Percentiles rank a stretch among this genome's conserved stretches.
Conservation (phyloP, 2,888 invertebrate genomes). For the Brenthis hecate region DNA sequence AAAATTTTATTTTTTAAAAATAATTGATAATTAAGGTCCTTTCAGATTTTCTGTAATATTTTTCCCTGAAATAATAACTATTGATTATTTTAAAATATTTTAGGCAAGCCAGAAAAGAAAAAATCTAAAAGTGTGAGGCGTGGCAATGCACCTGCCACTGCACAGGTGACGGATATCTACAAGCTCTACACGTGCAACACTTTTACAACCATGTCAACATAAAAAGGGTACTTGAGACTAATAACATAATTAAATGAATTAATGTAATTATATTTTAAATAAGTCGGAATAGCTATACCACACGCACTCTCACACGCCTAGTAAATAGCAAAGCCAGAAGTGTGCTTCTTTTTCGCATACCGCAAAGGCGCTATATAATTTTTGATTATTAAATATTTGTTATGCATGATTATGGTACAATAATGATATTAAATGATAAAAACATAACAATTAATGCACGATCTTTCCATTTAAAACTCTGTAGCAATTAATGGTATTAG, state of each 20-base stretch:
- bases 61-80: background rate
- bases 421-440: background rate
- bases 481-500: slow-evolving; percentile 12
- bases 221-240: slow-evolving; percentile 8
- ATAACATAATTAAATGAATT: slow-evolving; percentile 7
- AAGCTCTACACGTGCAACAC: slow-evolving; percentile 49
- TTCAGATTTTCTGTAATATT: background rate
- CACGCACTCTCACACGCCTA: no score
- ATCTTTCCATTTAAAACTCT: slow-evolving; percentile 8
- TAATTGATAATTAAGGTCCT: no score
- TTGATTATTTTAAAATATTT: background rate
- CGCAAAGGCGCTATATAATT: background rate
- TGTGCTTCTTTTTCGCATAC: no score
- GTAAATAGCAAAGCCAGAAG: no score
- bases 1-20: no score
- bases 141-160: slow-evolving; percentile 58
- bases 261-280: background rate
- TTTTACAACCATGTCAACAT: slow-evolving; percentile 18
- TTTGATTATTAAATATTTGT: background rate
- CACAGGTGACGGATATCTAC: slow-evolving; percentile 73
- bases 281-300: no score
- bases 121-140: slow-evolving; percentile 22
- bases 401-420: background rate
- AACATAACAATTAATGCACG: slow-evolving; percentile 7
- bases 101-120: background rate